Evolutionary conservation across 1,140 invertebrate genomes (phyloP).

Genomic region (Neuroterus valhalla): DNA sequence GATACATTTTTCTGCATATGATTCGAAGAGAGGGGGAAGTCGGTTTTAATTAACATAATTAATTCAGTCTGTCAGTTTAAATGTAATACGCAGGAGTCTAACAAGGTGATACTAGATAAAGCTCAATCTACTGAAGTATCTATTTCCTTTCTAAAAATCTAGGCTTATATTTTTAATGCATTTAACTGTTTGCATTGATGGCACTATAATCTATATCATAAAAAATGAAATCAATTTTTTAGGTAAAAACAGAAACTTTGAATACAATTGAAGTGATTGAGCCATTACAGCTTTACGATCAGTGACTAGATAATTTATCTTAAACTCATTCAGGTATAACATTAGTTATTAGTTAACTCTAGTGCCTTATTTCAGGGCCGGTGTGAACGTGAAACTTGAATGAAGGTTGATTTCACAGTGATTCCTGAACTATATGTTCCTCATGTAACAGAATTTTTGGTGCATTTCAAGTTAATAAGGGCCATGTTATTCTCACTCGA

Average conservation of each 20-base stretch:
- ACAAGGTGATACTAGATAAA: not conserved
- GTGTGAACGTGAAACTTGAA: not conserved
- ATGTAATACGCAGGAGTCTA: not conserved
- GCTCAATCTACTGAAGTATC: slow-evolving; percentile 2
- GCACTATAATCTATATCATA: not conserved
- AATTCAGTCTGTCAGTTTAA: not conserved
- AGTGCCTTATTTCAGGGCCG: not conserved
- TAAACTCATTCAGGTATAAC: not conserved
- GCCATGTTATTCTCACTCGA: no score
- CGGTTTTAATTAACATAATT: no score
- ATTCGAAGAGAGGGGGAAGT: no score
- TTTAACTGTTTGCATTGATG: not conserved
- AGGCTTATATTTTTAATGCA: not conserved
- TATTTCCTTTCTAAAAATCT: slow-evolving; percentile 15
- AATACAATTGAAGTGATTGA: not conserved
- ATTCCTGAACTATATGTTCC: not conserved
- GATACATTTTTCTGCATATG: no score
- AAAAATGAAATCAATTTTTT: not conserved
- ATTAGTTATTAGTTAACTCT: not conserved
- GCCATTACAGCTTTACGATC: not conserved
- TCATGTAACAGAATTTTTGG: not conserved
- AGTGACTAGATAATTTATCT: not conserved
- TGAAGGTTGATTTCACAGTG: not conserved
- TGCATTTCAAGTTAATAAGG: no score
- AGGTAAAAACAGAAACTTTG: not conserved